Base-by-base conservation (phyloP, 2,113 vertebrate species). In the Archocentrus centrarchus region DNA sequence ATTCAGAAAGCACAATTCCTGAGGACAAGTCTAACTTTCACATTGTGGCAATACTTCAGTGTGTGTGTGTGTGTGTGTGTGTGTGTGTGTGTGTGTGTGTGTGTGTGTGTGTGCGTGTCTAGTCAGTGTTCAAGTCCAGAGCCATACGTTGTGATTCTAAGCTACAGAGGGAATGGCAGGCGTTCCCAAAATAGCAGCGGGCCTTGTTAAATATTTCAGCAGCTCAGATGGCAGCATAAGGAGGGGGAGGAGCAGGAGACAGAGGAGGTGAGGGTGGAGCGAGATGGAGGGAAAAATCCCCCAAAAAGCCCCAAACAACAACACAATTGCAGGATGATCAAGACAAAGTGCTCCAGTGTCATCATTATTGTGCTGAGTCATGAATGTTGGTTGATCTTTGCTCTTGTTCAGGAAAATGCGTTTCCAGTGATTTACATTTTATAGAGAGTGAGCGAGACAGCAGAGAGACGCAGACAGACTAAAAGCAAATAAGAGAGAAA, bases 131-230 rank as follows among this genome's bases (percentile, higher is more conserved):
- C 27, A 2, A 11, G 77, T 80, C 75, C 58, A 3, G 62, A 58
- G 80, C 58, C 82, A 64, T 82, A 64, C 22, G 18, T 1, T 77
- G 60, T 0, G 63, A 58, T 35, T 55, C 68, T 70, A 13, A 75
- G 81, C 83, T 58, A 50, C 83, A 77, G 75, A 37, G 32, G 50
- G 80, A 86, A 84, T 11, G 89, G 62, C 88, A 77, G 77, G 68
- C 87, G 35, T 58, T 83, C 94, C 92, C 76, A 91, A 94, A 94
- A 95, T 95, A 95, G 92, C 75, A 32, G 59, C 57, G 8, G 79
- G 88, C 88, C 89, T 90, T 82, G 91, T 94, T 95, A 95, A 95
- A 95, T 95, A 95, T 95, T 95, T 95, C 86, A 95, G 88, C 76
- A 85, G 84, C 58, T 94, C 89, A 87, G 88, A 93, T 85, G 90